Conservation (phyloP, 2,888 invertebrate species). For the Uropetala carovei region DNA sequence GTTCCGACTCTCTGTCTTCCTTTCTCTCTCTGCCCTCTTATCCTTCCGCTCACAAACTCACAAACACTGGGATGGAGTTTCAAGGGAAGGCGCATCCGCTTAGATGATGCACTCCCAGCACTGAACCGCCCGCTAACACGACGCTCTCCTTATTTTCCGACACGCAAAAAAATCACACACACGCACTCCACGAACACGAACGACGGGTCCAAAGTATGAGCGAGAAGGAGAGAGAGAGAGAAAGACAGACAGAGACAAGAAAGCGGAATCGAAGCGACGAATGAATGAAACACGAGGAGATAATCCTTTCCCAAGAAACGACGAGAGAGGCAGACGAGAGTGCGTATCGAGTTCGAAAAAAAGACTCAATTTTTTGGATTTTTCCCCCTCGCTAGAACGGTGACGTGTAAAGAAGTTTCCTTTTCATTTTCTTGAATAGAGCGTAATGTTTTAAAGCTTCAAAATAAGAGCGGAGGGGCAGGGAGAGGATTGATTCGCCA, state of each 20-base stretch:
- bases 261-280: too few relatives aligned
- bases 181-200: not conserved
- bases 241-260: not conserved
- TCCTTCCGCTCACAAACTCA: not conserved
- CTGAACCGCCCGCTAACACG: not conserved
- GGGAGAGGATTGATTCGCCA: constrained; percentile 40
- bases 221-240: not conserved
- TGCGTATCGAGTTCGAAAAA: not conserved
- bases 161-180: not conserved
- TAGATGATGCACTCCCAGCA: not conserved
- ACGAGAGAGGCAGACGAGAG: too few relatives aligned
- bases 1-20: not conserved
- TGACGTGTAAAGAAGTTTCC: too few relatives aligned
- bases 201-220: not conserved
- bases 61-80: not conserved
- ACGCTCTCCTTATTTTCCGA: not conserved
- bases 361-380: not conserved
- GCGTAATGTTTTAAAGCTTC: not conserved
- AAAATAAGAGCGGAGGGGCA: not conserved
- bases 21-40: not conserved
- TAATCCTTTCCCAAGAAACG: constrained; percentile 7
- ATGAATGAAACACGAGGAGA: too few relatives aligned
- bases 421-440: not conserved
- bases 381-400: too few relatives aligned
- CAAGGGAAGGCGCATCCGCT: not conserved